A percentile compares a stretch with the other conserved stretches of the same genome.
Conservation (phyloP, 2,113 vertebrate genomes). For the Gymnarchus niloticus region DNA sequence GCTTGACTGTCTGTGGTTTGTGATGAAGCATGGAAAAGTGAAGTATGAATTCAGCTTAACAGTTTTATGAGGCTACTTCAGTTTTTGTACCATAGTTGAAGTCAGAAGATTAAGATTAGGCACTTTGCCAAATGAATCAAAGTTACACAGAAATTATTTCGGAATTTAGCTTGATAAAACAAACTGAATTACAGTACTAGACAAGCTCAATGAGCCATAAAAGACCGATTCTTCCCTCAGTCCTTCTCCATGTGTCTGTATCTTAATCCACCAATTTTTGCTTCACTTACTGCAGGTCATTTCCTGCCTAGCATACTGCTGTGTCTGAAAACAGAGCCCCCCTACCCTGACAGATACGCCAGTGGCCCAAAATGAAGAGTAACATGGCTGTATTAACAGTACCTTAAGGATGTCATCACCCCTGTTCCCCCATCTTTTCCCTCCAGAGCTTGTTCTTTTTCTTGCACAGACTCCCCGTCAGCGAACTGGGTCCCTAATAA, state of each 20-base stretch:
- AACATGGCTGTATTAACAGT: background rate
- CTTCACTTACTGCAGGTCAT: background rate
- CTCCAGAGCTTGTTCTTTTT: background rate
- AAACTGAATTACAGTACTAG: background rate
- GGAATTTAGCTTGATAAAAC: background rate
- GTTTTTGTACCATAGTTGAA: too few relatives aligned
- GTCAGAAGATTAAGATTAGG: background rate
- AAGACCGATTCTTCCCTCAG: background rate
- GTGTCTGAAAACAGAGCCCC: background rate
- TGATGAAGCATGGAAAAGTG: too few relatives aligned
- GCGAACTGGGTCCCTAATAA: background rate
- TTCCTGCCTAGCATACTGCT: background rate
- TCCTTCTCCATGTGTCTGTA: background rate
- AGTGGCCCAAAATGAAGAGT: background rate
- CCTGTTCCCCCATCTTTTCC: background rate
- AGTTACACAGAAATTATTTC: background rate
- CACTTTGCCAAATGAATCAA: background rate
- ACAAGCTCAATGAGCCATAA: background rate
- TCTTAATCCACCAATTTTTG: background rate
- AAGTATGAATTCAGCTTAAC: too few relatives aligned
- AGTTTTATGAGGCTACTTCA: too few relatives aligned
- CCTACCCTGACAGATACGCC: background rate
- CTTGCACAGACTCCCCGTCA: background rate
- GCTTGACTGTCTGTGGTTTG: too few relatives aligned
- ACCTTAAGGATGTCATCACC: background rate